Percentiles rank a stretch among this genome's conserved stretches.
These are phyloP conservation scores for Littorina saxatilis DNA, from an alignment of 1,140 invertebrate species.

Conservation along the genomic window DNA sequence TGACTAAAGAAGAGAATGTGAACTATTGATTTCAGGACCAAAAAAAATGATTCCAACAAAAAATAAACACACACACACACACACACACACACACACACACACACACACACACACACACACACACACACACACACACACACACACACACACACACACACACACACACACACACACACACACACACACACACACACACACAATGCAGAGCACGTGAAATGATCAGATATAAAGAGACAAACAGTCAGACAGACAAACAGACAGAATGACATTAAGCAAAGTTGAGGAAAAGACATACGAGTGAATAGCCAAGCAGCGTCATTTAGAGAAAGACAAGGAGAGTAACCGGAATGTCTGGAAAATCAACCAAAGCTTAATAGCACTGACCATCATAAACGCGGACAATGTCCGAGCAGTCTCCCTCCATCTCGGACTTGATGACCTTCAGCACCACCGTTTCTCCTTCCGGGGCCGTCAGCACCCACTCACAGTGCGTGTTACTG, in stretches of 20 bases:
- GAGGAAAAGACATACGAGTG: background rate
- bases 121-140: too few relatives aligned
- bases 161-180: too few relatives aligned
- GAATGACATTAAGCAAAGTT: background rate
- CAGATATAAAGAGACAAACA: background rate
- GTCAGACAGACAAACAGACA: constrained; percentile 9
- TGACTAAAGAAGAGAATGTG: too few relatives aligned
- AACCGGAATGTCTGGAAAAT: too few relatives aligned
- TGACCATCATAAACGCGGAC: constrained; percentile 44
- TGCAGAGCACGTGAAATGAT: too few relatives aligned
- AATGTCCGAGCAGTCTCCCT: constrained; percentile 43
- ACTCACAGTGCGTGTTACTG: constrained; percentile 46
- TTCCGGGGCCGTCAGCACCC: constrained; percentile 33
- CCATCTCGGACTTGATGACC: constrained; percentile 37
- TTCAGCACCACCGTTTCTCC: constrained; percentile 34
- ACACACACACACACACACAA: too few relatives aligned
- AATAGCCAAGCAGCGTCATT: too few relatives aligned
- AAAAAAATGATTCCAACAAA: too few relatives aligned
- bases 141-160: background rate
- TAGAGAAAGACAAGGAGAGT: background rate
- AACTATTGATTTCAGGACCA: too few relatives aligned
- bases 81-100: too few relatives aligned
- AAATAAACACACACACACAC: too few relatives aligned
- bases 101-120: background rate
- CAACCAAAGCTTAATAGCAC: background rate